These are phyloP conservation scores for Cygnus buccinator DNA, from an alignment of 2,113 vertebrate genomes.

Conservation along the genomic window DNA sequence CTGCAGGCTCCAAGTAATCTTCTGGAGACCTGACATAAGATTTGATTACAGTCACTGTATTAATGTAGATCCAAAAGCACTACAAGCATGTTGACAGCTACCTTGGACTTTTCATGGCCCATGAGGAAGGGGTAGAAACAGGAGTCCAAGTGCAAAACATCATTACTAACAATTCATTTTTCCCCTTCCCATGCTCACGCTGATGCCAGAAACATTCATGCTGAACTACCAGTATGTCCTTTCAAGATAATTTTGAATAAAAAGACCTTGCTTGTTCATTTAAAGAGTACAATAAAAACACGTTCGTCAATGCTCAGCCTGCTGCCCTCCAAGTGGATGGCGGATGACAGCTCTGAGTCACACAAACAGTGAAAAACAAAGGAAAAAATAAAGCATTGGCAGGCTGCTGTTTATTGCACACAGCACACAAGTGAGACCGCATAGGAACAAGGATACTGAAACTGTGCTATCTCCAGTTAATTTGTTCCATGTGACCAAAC, in stretches of 20 bases:
- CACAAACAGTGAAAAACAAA: not conserved
- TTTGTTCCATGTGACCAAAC: not conserved
- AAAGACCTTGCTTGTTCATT: not conserved
- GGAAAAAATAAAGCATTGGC: not conserved
- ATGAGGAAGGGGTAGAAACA: not conserved
- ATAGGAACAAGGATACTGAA: not conserved
- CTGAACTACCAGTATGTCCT: not conserved
- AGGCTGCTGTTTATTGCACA: not conserved
- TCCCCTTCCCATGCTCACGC: not conserved
- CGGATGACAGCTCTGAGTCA: not conserved
- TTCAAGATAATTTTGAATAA: not conserved
- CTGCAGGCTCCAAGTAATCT: accelerated
- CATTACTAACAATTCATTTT: not conserved
- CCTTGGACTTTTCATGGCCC: not conserved
- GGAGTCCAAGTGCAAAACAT: not conserved
- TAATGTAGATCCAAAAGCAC: not conserved
- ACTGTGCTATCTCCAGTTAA: not conserved
- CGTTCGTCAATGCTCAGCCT: not conserved
- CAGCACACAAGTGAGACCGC: not conserved
- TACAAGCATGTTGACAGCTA: not conserved
- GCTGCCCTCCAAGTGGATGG: not conserved
- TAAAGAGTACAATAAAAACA: not conserved
- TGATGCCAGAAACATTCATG: not conserved
- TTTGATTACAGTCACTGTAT: not conserved
- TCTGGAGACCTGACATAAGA: not conserved